Conservation (phyloP, 1,140 invertebrate genomes). For the Dendroctonus ponderosae region DNA sequence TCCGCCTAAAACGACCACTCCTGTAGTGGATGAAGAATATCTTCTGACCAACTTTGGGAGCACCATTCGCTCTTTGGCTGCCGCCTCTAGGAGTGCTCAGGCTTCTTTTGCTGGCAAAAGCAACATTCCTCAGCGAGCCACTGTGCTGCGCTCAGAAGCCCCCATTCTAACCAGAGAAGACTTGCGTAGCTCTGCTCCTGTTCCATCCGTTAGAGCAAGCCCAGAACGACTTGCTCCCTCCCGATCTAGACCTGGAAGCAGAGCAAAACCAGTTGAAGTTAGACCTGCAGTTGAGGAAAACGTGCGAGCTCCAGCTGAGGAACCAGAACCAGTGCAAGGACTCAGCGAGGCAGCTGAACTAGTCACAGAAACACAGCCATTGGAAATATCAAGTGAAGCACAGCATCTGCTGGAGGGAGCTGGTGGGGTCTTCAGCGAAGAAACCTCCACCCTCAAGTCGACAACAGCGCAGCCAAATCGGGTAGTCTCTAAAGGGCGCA, state of each 20-base stretch:
- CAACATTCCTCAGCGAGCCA: conserved; percentile 10
- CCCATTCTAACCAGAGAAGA: conserved; percentile 21
- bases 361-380: conserved; percentile 15
- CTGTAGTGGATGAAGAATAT: conserved; percentile 25
- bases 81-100: conserved; percentile 7
- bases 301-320: conserved; percentile 5
- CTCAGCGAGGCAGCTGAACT: conserved; percentile 7
- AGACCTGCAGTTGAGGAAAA: conserved; percentile 14
- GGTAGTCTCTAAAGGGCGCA: too few species aligned
- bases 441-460: conserved; percentile 6
- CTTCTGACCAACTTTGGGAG: conserved; percentile 26
- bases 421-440: conserved; percentile 7
- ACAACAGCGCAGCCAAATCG: conserved; percentile 11
- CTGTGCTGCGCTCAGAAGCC: conserved; percentile 19
- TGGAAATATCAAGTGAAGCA: neutral
- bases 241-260: neutral
- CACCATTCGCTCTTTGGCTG: conserved; percentile 24
- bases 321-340: conserved; percentile 10
- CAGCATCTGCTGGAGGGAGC: conserved; percentile 1
- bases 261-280: neutral
- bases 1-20: conserved; percentile 25
- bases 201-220: too few species aligned
- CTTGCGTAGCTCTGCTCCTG: neutral
- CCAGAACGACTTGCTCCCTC: neutral
- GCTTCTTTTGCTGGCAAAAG: neutral